Base-by-base conservation (phyloP, 2,797 vertebrate species). In the Catharus ustulatus region DNA sequence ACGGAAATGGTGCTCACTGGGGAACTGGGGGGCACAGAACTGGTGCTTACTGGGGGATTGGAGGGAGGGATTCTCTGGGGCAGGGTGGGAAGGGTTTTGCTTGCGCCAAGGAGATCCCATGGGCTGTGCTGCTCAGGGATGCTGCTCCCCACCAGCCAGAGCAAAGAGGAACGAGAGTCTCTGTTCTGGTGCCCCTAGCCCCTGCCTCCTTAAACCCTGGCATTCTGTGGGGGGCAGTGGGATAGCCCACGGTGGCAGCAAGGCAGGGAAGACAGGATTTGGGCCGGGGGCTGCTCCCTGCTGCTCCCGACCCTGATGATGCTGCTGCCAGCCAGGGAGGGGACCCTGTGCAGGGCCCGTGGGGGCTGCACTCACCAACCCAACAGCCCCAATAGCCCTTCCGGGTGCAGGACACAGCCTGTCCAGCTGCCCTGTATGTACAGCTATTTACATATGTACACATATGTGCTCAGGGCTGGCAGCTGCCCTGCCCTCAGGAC, bases 371-470 rank as follows among this genome's bases (percentile, higher is more conserved):
- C 59, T n/a, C 6, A 0, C 58, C n/a, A 7, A 57, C 71, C 54
- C 66, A 71, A 40, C 82, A 91, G 84, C 92, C 84, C 89, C 75
- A 38, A 61, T 93, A 96, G 95, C 96, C 95, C 96, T 96, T 95
- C 87, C n/a, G 5, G 89, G 93, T 87, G 73, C 64, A 73, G 82
- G 89, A 79, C 91, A 62, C 71, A 18, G 88, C 78, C 34, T 23
- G 19, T 58, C 67, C 17, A 8, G 83, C 93, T 80, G 94, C 85
- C 88, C 46, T 81, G 29, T 83, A 83, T 80, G n/a, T 94, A 93
- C 93, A 96, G 68, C 17, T 84, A 94, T 92, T 83, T 85, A 95
- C 94, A 94, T 84, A 95, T 78, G 63, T 93, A 95, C 91, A 94
- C 24, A 2, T 11, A 49, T 78, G 81, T 62, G 75, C 77, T 84